phyloP scores from a whole-genome alignment of 1,140 invertebrate genomes.

The Homarus americanus region DNA sequence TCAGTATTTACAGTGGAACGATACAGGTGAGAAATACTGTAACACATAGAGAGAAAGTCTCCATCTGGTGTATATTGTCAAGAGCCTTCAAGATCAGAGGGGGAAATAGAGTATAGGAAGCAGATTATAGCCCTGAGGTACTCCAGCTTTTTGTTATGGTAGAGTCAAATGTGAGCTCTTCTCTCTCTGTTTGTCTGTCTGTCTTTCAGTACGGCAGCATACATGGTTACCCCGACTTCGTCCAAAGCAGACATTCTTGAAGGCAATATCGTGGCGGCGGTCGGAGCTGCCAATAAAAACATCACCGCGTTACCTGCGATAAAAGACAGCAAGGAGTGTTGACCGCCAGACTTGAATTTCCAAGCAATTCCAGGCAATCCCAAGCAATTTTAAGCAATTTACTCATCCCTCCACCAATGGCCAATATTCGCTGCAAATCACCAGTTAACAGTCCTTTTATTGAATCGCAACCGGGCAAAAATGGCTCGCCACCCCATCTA shows the following conservation, averaged over 20 bases:
- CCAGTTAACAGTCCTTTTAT: slow-evolving; percentile 9
- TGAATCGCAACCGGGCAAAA: background rate
- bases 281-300: background rate
- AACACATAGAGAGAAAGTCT: no score
- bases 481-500: background rate
- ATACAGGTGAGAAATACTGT: no score
- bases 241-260: background rate
- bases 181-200: no score
- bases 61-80: no score
- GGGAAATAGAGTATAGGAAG: no score
- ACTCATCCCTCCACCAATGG: background rate
- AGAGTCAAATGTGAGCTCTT: no score
- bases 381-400: no score
- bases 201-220: no score
- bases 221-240: background rate
- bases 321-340: background rate
- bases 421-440: background rate
- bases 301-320: background rate
- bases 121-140: no score
- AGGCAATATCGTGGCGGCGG: background rate
- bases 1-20: no score
- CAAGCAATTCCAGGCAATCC: background rate
- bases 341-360: background rate
- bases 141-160: no score
- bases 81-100: no score